Evolutionary conservation across 2,888 invertebrate genomes (phyloP).

Genomic region (Catotricha subobsoleta): DNA sequence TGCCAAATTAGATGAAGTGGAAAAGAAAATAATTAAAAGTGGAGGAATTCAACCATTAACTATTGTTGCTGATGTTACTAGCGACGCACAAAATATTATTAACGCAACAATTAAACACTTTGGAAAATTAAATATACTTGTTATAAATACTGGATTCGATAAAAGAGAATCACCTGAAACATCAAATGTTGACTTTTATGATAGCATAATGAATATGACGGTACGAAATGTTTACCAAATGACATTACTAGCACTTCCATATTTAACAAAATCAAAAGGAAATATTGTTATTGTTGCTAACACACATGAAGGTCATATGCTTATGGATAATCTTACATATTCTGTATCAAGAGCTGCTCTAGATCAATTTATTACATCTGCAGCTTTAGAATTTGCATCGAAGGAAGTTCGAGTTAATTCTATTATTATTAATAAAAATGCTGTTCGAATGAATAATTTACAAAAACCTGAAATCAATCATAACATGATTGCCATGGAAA

Average conservation of each 20-base stretch:
- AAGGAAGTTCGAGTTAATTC: slow-evolving; percentile 77
- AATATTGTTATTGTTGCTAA: slow-evolving; percentile 91
- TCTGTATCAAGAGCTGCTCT: slow-evolving; percentile 84
- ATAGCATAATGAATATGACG: slow-evolving; percentile 77
- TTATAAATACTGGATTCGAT: slow-evolving; percentile 80
- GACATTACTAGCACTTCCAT: slow-evolving; percentile 73
- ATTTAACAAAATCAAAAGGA: slow-evolving; percentile 65
- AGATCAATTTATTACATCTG: slow-evolving; percentile 87
- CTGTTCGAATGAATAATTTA: slow-evolving; percentile 68
- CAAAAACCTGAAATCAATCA: no score
- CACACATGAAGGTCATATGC: slow-evolving; percentile 78
- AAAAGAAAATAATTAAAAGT: background rate
- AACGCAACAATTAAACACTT: slow-evolving; percentile 54
- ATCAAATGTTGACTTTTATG: slow-evolving; percentile 71
- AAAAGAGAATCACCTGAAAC: slow-evolving; percentile 68
- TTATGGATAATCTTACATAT: slow-evolving; percentile 80
- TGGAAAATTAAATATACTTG: slow-evolving; percentile 61
- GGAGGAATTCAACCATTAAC: background rate
- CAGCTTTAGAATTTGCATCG: slow-evolving; percentile 67
- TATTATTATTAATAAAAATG: slow-evolving; percentile 86
- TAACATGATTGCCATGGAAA: slow-evolving; percentile 39
- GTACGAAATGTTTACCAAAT: slow-evolving; percentile 65
- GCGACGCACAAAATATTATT: slow-evolving; percentile 32
- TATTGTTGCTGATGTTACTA: slow-evolving; percentile 3
- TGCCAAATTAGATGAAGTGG: background rate